Percentiles rank a stretch among this genome's conserved stretches.
phyloP scores from a whole-genome alignment of 2,888 invertebrate genomes.

The Cistogaster globosa region DNA sequence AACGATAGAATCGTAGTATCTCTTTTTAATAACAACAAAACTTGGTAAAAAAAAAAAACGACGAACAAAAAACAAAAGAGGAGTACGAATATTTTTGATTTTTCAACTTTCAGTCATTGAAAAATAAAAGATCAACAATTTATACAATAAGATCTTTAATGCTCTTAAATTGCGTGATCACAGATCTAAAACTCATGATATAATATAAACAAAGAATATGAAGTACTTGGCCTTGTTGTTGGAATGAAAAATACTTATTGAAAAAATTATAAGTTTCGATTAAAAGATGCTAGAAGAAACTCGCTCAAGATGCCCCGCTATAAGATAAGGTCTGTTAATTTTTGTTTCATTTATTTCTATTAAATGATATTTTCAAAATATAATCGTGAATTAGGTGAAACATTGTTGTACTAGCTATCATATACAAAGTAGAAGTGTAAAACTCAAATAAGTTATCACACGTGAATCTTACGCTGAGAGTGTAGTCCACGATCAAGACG shows the following conservation, averaged over 20 bases:
- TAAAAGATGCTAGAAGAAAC: neutral
- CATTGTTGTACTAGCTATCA: no score
- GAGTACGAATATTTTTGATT: neutral
- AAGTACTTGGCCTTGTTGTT: no score
- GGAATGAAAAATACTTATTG: no score
- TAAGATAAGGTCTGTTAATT: neutral
- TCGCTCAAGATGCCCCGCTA: neutral
- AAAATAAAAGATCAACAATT: constrained; percentile 28
- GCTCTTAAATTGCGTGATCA: constrained; percentile 46
- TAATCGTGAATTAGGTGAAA: no score
- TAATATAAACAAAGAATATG: neutral
- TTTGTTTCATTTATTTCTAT: no score
- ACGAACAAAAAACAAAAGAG: neutral
- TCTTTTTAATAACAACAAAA: constrained; percentile 44
- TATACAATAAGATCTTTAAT: neutral
- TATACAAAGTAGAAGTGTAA: no score
- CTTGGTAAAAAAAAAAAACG: neutral
- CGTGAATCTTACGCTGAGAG: no score
- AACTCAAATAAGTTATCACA: no score
- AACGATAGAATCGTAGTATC: constrained; percentile 47
- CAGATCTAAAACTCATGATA: constrained; percentile 49
- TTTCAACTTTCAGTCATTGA: constrained; percentile 25
- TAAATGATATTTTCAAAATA: no score
- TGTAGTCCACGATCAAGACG: no score
- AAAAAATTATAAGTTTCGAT: no score